These are phyloP conservation scores for Laticauda laticaudata DNA, from an alignment of 2,113 vertebrate species.

Conservation along the genomic window DNA sequence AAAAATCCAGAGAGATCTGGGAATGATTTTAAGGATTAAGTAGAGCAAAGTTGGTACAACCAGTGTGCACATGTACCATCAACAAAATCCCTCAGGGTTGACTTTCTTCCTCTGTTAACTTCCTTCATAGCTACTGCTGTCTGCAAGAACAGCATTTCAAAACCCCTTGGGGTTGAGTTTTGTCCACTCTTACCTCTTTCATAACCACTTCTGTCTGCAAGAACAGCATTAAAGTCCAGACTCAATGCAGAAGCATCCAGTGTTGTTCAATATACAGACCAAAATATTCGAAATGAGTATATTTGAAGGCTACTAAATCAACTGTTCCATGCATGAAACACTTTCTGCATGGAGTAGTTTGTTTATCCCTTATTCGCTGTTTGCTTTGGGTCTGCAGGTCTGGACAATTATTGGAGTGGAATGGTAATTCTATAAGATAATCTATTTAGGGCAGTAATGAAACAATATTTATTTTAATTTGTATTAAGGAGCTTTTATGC, in stretches of 20 bases:
- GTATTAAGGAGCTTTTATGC: not conserved
- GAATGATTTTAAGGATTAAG: not conserved
- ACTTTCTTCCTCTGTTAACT: not conserved
- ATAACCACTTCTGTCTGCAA: not conserved
- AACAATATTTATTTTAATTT: not conserved
- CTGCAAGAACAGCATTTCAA: not conserved
- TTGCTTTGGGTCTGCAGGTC: not conserved
- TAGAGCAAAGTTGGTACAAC: not conserved
- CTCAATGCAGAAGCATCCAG: not conserved
- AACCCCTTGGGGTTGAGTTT: not conserved
- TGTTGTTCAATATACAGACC: not conserved
- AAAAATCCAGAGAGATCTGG: not conserved
- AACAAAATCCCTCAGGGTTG: not conserved
- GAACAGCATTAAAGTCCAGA: not conserved
- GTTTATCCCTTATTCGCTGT: not conserved
- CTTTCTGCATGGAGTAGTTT: not conserved
- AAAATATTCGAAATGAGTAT: not conserved
- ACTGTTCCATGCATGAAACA: not conserved
- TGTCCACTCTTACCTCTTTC: not conserved
- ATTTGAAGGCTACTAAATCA: not conserved
- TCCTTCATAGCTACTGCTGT: not conserved
- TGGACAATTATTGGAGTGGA: not conserved
- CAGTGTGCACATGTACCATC: not conserved
- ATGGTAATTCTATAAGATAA: not conserved
- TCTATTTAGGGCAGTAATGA: not conserved